phyloP scores from a whole-genome alignment of 1,140 invertebrate species.

The Bombus superbus region DNA sequence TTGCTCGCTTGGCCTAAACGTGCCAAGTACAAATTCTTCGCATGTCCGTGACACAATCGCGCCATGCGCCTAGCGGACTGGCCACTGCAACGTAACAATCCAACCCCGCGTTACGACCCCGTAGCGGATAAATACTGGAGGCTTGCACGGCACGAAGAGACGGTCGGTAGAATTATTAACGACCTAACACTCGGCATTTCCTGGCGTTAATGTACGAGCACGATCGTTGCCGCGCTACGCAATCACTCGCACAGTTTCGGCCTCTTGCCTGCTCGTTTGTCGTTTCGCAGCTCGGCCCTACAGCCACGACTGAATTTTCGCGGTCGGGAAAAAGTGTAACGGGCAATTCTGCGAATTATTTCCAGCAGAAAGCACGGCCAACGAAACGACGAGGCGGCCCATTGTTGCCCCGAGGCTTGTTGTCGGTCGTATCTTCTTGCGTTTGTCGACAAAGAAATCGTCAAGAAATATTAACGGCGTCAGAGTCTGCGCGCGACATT shows the following conservation, averaged over 20 bases:
- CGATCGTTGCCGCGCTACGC: constrained; percentile 57
- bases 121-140: constrained; percentile 46
- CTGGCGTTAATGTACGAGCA: constrained; percentile 68
- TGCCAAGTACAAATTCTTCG: constrained; percentile 22
- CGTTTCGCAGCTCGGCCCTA: neutral
- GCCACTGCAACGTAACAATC: constrained; percentile 27
- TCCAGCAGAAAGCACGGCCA: constrained; percentile 4
- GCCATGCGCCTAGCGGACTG: too few relatives aligned
- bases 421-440: constrained; percentile 28
- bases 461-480: constrained; percentile 19
- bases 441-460: constrained; percentile 29
- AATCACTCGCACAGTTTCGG: constrained; percentile 14
- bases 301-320: neutral
- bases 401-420: constrained; percentile 13
- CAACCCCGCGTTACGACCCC: constrained; percentile 48
- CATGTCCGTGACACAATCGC: neutral
- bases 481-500: constrained; percentile 31
- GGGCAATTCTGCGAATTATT: constrained; percentile 49
- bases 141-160: constrained; percentile 38
- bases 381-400: neutral
- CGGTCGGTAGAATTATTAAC: constrained; percentile 72
- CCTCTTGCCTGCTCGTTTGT: neutral
- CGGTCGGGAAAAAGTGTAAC: constrained; percentile 23
- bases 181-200: constrained; percentile 64
- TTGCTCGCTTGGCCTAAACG: too few relatives aligned